Evolutionary conservation across 2,113 vertebrate genomes (phyloP), one percentile per base, ranked within the genome.

Genomic region (Phaetusa simplex): DNA sequence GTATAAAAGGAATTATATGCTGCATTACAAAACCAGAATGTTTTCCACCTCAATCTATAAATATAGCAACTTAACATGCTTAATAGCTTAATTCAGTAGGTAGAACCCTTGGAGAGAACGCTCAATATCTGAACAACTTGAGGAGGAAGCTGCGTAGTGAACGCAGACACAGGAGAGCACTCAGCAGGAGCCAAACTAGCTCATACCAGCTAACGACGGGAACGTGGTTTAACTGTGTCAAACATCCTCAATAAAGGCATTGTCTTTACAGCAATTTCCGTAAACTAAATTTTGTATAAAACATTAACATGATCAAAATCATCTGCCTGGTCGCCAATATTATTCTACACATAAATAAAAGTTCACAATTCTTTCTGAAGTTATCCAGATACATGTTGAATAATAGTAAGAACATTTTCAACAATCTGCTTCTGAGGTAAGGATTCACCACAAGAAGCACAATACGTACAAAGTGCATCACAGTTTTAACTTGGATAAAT

Each of bases 101-200:
- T 2, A 47, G 34, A 59, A 47, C 20, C 47, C 58, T 55, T 42
- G 32, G 76, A 76, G 56, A 47, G 82, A 79, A 76, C 29, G 32
- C 53, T 58, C 16, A 50, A 8, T 53, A 77, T 27, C n/a, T 38
- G 6, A 90, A 49, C 58, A 86, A 72, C 45, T 30, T 12, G 12
- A 70, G n/a, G 19, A 73, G 50, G 66, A 66, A 45, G 21, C 34
- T 36, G 5, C 0, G 0, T 22, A 11, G 5, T 16, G 11, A 42
- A 23, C 0, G 1, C 16, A 52, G 38, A 50, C 29, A 5, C 15
- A 15, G 29, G 1, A 62, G 16, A 34, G n/a, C 32, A 12, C 4
- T 45, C n/a, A 23, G 38, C 18, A 12, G 0, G 24, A 58, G 30
- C 6, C 29, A 62, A 45, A 58, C 9, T 1, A 18, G 6, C 47